Conservation (phyloP, 2,113 vertebrate species). For the Oreochromis niloticus region DNA sequence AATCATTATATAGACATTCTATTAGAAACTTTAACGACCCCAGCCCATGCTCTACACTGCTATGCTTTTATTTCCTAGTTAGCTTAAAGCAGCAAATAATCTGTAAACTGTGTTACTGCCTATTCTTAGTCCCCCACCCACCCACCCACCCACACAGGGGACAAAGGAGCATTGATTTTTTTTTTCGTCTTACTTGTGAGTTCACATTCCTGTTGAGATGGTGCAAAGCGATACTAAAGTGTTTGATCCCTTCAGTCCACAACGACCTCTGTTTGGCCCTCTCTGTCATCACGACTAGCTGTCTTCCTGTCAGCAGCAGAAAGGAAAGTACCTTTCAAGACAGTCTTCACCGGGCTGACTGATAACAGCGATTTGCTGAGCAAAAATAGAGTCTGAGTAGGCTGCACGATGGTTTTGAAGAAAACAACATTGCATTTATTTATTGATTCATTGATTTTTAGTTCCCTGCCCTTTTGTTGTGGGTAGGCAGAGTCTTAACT, state of each 20-base stretch:
- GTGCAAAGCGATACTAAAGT: neutral
- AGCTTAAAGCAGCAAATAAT: slow-evolving; percentile 8
- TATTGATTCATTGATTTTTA: neutral
- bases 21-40: slow-evolving; percentile 13
- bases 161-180: slow-evolving; percentile 25
- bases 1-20: neutral
- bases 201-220: neutral
- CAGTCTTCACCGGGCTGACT: neutral
- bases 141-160: neutral
- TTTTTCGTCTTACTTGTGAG: neutral
- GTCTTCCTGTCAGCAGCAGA: neutral
- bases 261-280: neutral
- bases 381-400: neutral
- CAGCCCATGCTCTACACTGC: neutral
- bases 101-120: neutral
- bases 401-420: neutral
- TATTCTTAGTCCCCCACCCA: neutral
- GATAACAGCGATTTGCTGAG: neutral
- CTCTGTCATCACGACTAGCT: neutral
- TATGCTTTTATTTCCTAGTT: slow-evolving; percentile 13
- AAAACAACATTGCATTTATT: neutral
- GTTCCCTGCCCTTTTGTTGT: neutral
- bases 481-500: neutral
- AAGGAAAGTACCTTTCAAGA: neutral
- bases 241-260: neutral